Conservation (phyloP, 2,797 vertebrate species). For the Molossus alvarezi region DNA sequence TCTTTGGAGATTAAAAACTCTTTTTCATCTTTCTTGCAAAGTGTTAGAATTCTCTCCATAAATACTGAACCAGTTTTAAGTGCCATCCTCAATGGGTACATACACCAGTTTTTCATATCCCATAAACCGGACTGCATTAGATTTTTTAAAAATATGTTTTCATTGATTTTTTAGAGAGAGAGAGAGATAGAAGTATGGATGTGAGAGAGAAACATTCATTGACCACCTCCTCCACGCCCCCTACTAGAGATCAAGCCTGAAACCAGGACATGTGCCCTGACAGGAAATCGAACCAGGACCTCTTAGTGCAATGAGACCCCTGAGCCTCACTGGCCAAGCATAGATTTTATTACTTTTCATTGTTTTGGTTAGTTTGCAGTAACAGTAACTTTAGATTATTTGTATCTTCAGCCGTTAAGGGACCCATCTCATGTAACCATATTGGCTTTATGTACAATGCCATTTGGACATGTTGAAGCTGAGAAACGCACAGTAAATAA, state of each 20-base stretch:
- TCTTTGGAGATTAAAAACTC: background rate
- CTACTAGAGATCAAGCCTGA: too few relatives aligned
- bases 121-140: background rate
- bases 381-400: background rate
- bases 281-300: too few relatives aligned
- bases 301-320: too few relatives aligned
- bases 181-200: too few relatives aligned
- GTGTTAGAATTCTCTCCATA: background rate
- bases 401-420: background rate
- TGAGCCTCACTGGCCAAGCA: too few relatives aligned
- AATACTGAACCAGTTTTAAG: background rate
- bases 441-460: background rate
- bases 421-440: background rate
- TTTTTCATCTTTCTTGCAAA: slow-evolving; percentile 5
- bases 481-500: background rate
- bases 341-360: slow-evolving; percentile 28
- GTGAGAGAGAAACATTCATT: too few relatives aligned
- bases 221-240: too few relatives aligned
- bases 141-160: background rate
- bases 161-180: too few relatives aligned
- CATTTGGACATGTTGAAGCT: background rate
- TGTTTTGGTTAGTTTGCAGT: background rate
- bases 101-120: background rate
- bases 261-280: too few relatives aligned
- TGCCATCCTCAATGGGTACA: background rate